Percentiles rank a stretch among this genome's conserved stretches.
Conservation (phyloP, 2,113 vertebrate species). For the Holacanthus passer region DNA sequence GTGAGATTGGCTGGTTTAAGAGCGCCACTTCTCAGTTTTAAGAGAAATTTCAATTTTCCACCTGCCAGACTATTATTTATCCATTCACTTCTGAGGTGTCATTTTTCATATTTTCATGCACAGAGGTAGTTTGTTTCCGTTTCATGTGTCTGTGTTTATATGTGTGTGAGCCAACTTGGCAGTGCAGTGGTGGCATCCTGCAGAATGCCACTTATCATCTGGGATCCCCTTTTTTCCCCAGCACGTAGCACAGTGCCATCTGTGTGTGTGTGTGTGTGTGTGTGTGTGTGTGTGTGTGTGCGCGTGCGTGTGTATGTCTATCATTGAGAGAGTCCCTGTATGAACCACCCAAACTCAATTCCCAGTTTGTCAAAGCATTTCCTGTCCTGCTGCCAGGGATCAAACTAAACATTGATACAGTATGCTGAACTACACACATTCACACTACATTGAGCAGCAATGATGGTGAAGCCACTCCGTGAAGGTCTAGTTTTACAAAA, state of each 20-base stretch:
- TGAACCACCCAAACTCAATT: slow-evolving; percentile 34
- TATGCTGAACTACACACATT: not conserved
- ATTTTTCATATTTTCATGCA: slow-evolving; percentile 13
- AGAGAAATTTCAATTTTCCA: slow-evolving; percentile 62
- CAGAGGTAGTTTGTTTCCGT: not conserved
- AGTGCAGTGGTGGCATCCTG: slow-evolving; percentile 1
- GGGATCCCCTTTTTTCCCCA: not conserved
- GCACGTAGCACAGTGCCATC: not conserved
- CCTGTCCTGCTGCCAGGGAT: slow-evolving; percentile 13
- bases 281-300: not conserved
- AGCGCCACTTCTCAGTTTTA: slow-evolving; percentile 38
- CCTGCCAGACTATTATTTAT: slow-evolving; percentile 60
- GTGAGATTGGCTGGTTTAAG: slow-evolving; percentile 36
- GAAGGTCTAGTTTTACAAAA: slow-evolving; percentile 1
- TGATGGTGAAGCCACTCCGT: not conserved
- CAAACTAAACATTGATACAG: slow-evolving; percentile 14
- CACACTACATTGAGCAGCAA: slow-evolving; percentile 4
- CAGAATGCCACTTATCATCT: slow-evolving; percentile 12
- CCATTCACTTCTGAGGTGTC: slow-evolving; percentile 37
- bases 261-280: not conserved
- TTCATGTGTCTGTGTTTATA: not conserved
- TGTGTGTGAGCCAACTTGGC: not conserved
- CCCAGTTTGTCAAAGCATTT: slow-evolving; percentile 25
- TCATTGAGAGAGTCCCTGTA: not conserved
- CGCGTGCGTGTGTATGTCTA: slow-evolving; percentile 2